phyloP scores from a whole-genome alignment of 92 coral and sea anemone genomes.

The Chrysogorgia sp. region DNA sequence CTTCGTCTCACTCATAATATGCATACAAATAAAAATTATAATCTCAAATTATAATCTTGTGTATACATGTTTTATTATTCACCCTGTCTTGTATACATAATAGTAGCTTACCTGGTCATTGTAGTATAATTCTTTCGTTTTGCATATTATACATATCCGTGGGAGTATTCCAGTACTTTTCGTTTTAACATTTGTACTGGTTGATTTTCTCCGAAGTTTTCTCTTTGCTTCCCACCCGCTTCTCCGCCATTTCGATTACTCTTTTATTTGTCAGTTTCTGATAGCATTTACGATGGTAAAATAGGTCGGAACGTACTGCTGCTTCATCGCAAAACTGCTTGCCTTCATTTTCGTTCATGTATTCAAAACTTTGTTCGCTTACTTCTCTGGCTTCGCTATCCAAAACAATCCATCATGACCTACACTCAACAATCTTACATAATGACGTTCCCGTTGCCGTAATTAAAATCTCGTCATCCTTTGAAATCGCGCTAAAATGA shows the following conservation, averaged over 20 bases:
- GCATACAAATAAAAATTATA: neutral
- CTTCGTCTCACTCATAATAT: neutral
- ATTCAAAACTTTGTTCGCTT: conserved; percentile 8
- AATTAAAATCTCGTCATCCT: conserved; percentile 16
- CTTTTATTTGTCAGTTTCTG: conserved; percentile 7
- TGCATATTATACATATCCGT: conserved; percentile 21
- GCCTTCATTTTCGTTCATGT: neutral
- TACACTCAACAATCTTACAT: conserved; percentile 33
- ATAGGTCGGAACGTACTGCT: neutral
- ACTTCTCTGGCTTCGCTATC: conserved; percentile 34
- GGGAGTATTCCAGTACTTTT: conserved; percentile 26
- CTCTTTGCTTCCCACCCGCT: conserved; percentile 28
- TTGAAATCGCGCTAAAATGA: conserved; percentile 17
- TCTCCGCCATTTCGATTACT: conserved; percentile 24
- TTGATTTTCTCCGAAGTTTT: conserved; percentile 22
- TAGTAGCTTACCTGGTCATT: conserved; percentile 15
- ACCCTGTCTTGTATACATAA: too few relatives aligned
- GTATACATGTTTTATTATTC: neutral
- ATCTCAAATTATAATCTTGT: neutral
- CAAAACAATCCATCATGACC: conserved; percentile 11
- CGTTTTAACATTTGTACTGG: conserved; percentile 22
- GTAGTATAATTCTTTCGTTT: conserved; percentile 32
- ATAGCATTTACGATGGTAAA: conserved; percentile 41
- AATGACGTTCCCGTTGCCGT: conserved; percentile 26
- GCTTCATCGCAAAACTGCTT: conserved; percentile 2